phyloP scores from a whole-genome alignment of 2,113 vertebrate species.

The Lepus timidus region DNA sequence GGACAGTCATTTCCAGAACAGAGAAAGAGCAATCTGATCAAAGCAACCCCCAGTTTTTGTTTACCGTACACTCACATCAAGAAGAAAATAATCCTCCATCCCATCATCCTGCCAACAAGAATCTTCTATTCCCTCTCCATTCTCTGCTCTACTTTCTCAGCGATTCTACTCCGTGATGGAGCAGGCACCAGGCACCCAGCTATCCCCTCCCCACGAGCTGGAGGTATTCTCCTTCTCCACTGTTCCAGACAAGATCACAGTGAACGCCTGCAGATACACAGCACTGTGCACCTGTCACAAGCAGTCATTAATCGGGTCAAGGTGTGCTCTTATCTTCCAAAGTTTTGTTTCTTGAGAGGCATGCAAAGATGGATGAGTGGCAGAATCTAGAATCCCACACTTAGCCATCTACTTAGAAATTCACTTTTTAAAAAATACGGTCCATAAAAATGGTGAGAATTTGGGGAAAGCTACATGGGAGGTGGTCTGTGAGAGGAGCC shows the following conservation, averaged over 20 bases:
- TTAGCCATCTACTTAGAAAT: too few relatives aligned
- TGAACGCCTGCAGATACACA: neutral
- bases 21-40: neutral
- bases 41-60: constrained; percentile 48
- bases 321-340: neutral
- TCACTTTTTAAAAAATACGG: too few relatives aligned
- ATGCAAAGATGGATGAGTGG: neutral
- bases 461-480: neutral
- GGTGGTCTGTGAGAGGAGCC: neutral
- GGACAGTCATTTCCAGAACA: neutral
- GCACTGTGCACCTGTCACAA: neutral
- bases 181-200: neutral
- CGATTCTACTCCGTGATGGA: neutral
- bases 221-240: neutral
- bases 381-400: neutral
- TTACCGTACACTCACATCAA: neutral
- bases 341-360: neutral
- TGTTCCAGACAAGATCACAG: neutral
- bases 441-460: neutral
- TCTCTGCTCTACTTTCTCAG: neutral
- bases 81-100: neutral
- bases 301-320: neutral
- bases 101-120: neutral
- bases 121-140: neutral
- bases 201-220: neutral